Percentiles rank a stretch among this genome's conserved stretches.
These are phyloP conservation scores for Doris montereyensis DNA, from an alignment of 2,888 invertebrate genomes.

Conservation along the genomic window DNA sequence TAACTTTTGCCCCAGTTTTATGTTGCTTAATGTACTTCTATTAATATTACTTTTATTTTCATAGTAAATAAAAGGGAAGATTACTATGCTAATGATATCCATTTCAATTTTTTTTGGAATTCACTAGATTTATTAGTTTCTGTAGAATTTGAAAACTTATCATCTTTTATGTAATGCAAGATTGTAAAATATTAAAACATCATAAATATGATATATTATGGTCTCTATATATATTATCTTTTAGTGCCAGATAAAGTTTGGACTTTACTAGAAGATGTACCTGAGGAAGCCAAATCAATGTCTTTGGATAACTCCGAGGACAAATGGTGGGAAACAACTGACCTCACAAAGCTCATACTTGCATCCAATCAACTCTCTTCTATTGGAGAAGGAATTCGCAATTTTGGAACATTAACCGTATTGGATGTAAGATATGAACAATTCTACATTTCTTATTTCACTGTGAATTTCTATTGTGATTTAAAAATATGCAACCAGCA, in stretches of 20 bases:
- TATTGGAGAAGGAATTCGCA: constrained; percentile 69
- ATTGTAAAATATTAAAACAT: no score
- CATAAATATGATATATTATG: no score
- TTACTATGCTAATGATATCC: no score
- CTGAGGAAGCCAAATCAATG: constrained; percentile 71
- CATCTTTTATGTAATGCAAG: no score
- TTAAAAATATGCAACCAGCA: no score
- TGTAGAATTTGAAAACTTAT: no score
- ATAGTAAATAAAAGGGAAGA: no score
- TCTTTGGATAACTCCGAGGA: constrained; percentile 69
- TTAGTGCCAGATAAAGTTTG: constrained; percentile 70
- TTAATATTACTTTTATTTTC: neutral
- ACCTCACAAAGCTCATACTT: constrained; percentile 82
- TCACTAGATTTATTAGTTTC: no score
- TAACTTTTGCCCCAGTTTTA: no score
- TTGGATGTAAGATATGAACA: constrained; percentile 75
- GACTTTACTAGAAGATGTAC: constrained; percentile 73
- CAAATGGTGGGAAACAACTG: constrained; percentile 83
- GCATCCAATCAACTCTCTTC: constrained; percentile 71
- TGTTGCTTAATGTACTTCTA: neutral
- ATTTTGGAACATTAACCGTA: constrained; percentile 70
- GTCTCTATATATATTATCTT: constrained; percentile 10
- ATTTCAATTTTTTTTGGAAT: no score
- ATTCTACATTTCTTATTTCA: no score
- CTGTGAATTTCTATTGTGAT: no score